Conservation (phyloP, 2,888 invertebrate genomes). For the Ptilodon capucinus region DNA sequence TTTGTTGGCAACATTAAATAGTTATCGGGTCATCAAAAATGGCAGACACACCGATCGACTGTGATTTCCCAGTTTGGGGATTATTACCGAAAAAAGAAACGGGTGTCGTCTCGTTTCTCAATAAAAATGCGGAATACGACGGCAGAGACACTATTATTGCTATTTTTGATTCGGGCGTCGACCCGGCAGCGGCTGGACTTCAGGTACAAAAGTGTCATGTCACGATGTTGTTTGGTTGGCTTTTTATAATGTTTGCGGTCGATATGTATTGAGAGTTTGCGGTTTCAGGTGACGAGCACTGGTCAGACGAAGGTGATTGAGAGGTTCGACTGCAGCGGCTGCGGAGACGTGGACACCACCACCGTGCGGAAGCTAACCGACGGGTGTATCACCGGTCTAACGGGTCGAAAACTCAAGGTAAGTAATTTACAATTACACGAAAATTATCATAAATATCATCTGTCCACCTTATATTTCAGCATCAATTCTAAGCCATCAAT, state of each 20-base stretch:
- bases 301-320: conserved; percentile 97
- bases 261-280: conserved; percentile 27
- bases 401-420: conserved; percentile 95
- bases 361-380: conserved; percentile 80
- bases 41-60: conserved; percentile 82
- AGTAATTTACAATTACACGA: not conserved
- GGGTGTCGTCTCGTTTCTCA: conserved; percentile 92
- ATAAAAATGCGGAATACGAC: conserved; percentile 95
- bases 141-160: conserved; percentile 96
- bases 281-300: conserved; percentile 89
- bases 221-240: conserved; percentile 64
- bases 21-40: conserved; percentile 76
- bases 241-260: conserved; percentile 38
- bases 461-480: not conserved
- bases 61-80: conserved; percentile 91
- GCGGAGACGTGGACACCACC: conserved; percentile 97
- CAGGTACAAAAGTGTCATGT: conserved; percentile 86
- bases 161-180: conserved; percentile 98
- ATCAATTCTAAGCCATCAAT: not conserved
- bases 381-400: conserved; percentile 91
- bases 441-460: not conserved
- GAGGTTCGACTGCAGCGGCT: conserved; percentile 97
- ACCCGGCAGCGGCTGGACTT: conserved; percentile 97
- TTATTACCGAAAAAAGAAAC: conserved; percentile 97
- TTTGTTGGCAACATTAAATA: conserved; percentile 43